Base-by-base conservation (phyloP, 2,888 invertebrate genomes). In the Polymixis lichenea region DNA sequence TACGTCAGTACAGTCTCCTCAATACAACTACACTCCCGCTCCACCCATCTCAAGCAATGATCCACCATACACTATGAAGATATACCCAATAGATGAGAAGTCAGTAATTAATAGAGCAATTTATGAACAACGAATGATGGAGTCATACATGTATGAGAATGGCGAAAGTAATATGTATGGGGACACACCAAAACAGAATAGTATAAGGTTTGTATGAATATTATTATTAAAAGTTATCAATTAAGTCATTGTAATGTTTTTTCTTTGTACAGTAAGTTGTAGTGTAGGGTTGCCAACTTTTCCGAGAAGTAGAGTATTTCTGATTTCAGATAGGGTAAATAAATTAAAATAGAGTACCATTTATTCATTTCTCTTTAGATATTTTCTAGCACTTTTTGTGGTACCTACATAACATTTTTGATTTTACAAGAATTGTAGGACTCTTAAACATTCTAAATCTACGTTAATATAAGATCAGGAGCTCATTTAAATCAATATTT, bases 41-140 rank as follows among this genome's bases (percentile, higher is more conserved):
- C 71, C 75, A 0, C 69, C 82, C 0, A 46, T 66, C 22, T 69
- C 75, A 2, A 78, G 32, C 32, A 84, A 90, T 0, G 93, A 95
- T 6, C 90, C 90, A 15, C 91, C 90, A 0, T 95, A 94, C 28
- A 89, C 90, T 0, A 92, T 94, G 88, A 96, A 95, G 81, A 93
- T 95, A 22, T 93, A 92, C 77, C 95, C 96, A 0, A 94, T 95
- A 64, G 95, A 95, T 85, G 95, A 94, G 67, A 96, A 95, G 60
- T 90, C 91, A 1, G 91, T 93, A 1, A 93, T 95, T 13, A 94
- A 91, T 67, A 87, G 92, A 73, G 89, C 90, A 0, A 85, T 94
- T 46, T 95, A 95, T 82, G 94, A 95, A 32, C 95, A 94, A 17
- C 87, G 93, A 62, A 80, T 92, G 46, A 83, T 91, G 28, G 94